Percentiles rank a stretch among this genome's conserved stretches.
These are phyloP conservation scores for Peribatodes rhomboidaria DNA, from an alignment of 2,888 invertebrate species.

Conservation along the genomic window DNA sequence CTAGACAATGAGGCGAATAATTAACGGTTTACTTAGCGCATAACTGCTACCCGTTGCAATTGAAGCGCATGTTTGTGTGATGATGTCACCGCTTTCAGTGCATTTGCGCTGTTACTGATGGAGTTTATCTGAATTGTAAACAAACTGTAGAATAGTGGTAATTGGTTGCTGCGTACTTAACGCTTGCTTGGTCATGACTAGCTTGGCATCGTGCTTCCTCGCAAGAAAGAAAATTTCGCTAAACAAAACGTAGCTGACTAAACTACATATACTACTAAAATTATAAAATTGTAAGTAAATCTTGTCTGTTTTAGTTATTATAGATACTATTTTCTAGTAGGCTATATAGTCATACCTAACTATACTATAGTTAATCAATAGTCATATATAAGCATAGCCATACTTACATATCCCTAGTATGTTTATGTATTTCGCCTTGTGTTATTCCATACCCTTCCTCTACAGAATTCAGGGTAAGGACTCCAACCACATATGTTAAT, in stretches of 20 bases:
- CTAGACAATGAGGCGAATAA: conserved; percentile 16
- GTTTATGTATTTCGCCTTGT: too few relatives aligned
- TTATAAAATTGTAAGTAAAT: too few relatives aligned
- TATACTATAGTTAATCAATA: too few relatives aligned
- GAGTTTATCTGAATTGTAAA: not conserved
- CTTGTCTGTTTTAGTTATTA: too few relatives aligned
- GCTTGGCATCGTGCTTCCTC: too few relatives aligned
- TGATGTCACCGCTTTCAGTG: conserved; percentile 17
- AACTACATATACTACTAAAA: too few relatives aligned
- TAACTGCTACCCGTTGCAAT: conserved; percentile 11
- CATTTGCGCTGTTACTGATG: conserved; percentile 6
- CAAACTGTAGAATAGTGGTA: not conserved
- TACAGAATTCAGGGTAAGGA: conserved; percentile 9
- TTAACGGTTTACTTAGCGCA: conserved; percentile 20
- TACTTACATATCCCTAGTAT: too few relatives aligned
- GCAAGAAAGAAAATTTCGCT: too few relatives aligned
- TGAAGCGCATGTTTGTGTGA: conserved; percentile 7
- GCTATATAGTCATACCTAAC: not conserved
- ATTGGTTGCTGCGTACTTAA: not conserved
- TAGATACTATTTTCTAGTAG: not conserved
- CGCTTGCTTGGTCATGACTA: too few relatives aligned
- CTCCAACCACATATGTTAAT: conserved; percentile 25
- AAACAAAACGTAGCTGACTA: too few relatives aligned
- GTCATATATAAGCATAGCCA: too few relatives aligned
- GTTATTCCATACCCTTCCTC: not conserved